Base-by-base conservation (phyloP, 2,888 invertebrate genomes). In the Baronia brevicornis region DNA sequence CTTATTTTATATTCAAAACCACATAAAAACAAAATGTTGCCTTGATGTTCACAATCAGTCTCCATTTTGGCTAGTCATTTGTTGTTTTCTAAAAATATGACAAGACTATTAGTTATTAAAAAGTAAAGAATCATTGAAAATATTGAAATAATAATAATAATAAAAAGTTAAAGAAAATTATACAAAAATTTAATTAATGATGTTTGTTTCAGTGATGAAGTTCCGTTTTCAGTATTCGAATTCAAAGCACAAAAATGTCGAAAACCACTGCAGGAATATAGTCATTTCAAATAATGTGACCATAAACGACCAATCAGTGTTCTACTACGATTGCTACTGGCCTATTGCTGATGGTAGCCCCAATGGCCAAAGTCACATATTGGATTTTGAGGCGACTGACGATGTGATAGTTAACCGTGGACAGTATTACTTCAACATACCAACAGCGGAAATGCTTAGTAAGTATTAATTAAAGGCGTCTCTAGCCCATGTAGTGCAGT, bases 261-360 rank as follows among this genome's bases (percentile, higher is more conserved):
- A 59, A 10, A 73, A 75, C 28, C 79, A 82, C 39, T 82, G 84
- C 53, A 64, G 79, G 8, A 71, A 73, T 26, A 80, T 84, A 7
- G 61, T 64, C 1, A 61, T 84, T 38, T 66, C 75, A 0, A 73
- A 78, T 21, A 63, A 77, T 34, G 61, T 72, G 0, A 60, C 60
- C 0, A 59, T 82, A 3, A 68, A 77, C 18, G 78, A 78, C 18
- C 66, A 68, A 4, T 82, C 82, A 0, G 70, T 80, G 1, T 43
- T 84, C 5, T 84, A 78, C 44, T 82, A 84, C 31, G 78, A 84
- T 34, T 84, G 84, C 36, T 82, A 75, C 38, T 80, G 80, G 82
- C 63, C 74, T 0, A 45, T 53, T 7, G 63, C 64, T 0, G 68
- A 72, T 8, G 49, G 46, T 0, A 65, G 63, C 3, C 60, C 51